Conservation (phyloP, 2,888 invertebrate genomes). For the Eledona agricola region DNA sequence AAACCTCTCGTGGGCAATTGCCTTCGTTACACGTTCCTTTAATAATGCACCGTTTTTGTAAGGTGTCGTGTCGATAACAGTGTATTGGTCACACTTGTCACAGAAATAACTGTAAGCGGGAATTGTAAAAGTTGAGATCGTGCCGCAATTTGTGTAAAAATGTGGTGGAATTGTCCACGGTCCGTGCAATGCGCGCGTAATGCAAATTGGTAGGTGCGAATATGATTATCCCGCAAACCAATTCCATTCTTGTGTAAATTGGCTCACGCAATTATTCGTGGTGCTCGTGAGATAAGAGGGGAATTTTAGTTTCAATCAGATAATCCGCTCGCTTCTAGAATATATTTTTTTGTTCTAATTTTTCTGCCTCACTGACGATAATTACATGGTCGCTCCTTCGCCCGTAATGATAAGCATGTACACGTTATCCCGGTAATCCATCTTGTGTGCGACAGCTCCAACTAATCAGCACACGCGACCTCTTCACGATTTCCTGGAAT, state of each 20-base stretch:
- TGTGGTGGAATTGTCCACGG: no score
- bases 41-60: no score
- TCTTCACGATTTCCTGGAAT: slow-evolving; percentile 28
- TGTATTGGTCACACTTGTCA: no score
- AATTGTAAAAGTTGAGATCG: no score
- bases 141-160: no score
- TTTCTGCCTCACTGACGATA: slow-evolving; percentile 28
- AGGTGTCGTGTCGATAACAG: no score
- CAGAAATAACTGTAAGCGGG: no score
- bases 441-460: slow-evolving; percentile 48
- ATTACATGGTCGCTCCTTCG: slow-evolving; percentile 32
- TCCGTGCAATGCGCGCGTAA: no score
- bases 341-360: slow-evolving; percentile 30
- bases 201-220: slow-evolving; percentile 33
- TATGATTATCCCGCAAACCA: slow-evolving; percentile 27
- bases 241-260: slow-evolving; percentile 31
- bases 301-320: slow-evolving; percentile 38
- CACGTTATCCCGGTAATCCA: slow-evolving; percentile 46
- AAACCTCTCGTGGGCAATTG: no score
- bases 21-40: no score
- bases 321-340: slow-evolving; percentile 13
- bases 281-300: slow-evolving; percentile 29
- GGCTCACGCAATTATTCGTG: slow-evolving; percentile 28
- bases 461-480: slow-evolving; percentile 50
- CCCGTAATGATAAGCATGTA: slow-evolving; percentile 43